phyloP scores from a whole-genome alignment of 2,888 invertebrate genomes.

The Brenthis daphne region DNA sequence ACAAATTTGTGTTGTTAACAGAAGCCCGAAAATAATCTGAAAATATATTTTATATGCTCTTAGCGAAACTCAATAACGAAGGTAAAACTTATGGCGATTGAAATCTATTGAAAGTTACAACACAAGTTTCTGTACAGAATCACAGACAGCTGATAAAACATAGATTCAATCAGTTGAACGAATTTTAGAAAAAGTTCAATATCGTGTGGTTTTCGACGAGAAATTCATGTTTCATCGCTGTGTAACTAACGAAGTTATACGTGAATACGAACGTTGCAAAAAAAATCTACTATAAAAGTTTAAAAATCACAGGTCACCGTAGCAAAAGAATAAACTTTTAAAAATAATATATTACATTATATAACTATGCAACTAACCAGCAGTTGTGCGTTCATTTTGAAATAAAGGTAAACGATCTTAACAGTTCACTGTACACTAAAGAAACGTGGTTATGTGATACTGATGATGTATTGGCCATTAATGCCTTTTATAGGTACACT shows the following conservation, averaged over 20 bases:
- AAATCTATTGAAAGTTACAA: no score
- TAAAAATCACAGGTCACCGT: no score
- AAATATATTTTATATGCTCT: neutral
- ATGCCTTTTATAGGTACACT: slow-evolving; percentile 50
- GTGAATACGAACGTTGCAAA: neutral
- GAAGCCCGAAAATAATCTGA: slow-evolving; percentile 10
- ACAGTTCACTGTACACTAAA: slow-evolving; percentile 27
- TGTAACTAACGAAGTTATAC: neutral
- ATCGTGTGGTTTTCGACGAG: neutral
- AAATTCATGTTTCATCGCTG: neutral
- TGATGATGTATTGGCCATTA: slow-evolving; percentile 45
- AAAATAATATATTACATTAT: no score
- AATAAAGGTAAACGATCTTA: neutral
- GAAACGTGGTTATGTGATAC: slow-evolving; percentile 37
- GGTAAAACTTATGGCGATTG: neutral
- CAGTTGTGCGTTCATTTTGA: slow-evolving; percentile 9
- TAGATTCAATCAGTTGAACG: slow-evolving; percentile 4
- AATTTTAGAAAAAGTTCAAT: slow-evolving; percentile 5
- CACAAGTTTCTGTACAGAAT: no score
- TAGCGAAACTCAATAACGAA: neutral
- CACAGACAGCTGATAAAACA: slow-evolving; percentile 11
- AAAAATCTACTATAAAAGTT: no score
- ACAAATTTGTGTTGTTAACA: neutral
- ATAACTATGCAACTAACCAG: neutral
- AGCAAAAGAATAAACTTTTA: no score